These are phyloP conservation scores for Pyrocephalus nanus DNA, from an alignment of 2,797 vertebrate species.

Conservation along the genomic window DNA sequence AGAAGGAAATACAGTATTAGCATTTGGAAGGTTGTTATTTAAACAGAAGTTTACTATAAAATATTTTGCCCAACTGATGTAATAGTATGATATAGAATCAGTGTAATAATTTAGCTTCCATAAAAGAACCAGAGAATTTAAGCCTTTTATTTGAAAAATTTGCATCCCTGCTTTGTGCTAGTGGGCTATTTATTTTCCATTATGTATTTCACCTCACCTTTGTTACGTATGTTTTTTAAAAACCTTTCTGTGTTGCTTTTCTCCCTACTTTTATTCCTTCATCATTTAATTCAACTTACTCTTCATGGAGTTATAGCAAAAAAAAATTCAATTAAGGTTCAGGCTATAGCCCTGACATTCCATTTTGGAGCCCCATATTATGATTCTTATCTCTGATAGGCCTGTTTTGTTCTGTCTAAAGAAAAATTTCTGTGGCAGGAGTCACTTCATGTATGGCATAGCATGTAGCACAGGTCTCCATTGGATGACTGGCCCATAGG, in stretches of 20 bases:
- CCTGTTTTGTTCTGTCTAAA: not conserved
- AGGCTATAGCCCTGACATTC: not conserved
- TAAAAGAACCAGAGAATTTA: not conserved
- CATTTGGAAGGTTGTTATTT: not conserved
- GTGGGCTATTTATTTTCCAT: not conserved
- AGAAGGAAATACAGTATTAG: not conserved
- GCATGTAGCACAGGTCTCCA: not conserved
- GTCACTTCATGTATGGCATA: not conserved
- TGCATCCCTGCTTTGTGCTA: not conserved
- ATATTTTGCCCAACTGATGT: not conserved
- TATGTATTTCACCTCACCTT: not conserved
- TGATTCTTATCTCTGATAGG: not conserved
- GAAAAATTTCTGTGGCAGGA: not conserved
- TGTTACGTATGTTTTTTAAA: not conserved
- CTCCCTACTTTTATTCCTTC: not conserved
- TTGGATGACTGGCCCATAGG: not conserved
- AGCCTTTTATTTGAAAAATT: not conserved
- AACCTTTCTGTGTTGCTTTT: not conserved
- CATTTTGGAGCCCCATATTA: not conserved
- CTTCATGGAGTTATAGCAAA: not conserved
- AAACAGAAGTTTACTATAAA: not conserved
- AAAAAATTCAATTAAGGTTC: not conserved
- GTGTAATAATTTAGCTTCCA: not conserved
- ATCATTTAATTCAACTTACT: not conserved
- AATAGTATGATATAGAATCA: not conserved